Evolutionary conservation across 92 coral and sea anemone genomes (phyloP).

Genomic region (Blastomussa wellsi): DNA sequence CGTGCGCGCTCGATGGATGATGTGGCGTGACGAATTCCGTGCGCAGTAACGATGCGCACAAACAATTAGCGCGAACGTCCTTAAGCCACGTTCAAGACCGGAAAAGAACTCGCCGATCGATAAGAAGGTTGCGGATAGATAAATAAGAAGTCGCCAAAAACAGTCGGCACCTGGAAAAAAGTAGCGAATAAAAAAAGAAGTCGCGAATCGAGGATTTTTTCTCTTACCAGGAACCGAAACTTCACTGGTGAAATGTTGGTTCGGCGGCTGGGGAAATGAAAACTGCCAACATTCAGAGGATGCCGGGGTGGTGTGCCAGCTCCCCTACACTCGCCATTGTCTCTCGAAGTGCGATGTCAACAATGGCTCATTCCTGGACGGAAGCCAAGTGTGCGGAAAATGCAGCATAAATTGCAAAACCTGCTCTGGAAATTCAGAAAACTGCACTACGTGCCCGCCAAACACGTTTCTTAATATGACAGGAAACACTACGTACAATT

Average conservation of each 20-base stretch:
- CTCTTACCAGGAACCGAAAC: constrained; percentile 57
- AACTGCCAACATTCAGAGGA: constrained; percentile 79
- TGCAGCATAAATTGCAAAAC: constrained; percentile 76
- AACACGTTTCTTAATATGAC: constrained; percentile 50
- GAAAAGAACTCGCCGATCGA: too few relatives aligned
- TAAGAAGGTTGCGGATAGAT: too few relatives aligned
- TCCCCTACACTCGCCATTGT: constrained; percentile 67
- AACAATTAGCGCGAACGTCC: too few relatives aligned
- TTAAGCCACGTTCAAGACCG: too few relatives aligned
- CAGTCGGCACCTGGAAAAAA: too few relatives aligned
- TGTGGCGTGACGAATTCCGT: too few relatives aligned
- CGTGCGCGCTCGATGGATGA: too few relatives aligned
- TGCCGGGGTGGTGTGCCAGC: constrained; percentile 75
- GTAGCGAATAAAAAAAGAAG: too few relatives aligned
- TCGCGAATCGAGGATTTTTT: too few relatives aligned
- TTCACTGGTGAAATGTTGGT: constrained; percentile 58
- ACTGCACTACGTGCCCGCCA: constrained; percentile 62
- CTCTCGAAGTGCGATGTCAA: constrained; percentile 24
- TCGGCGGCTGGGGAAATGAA: constrained; percentile 75
- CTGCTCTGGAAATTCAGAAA: constrained; percentile 53
- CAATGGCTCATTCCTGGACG: constrained; percentile 45
- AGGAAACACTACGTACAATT: constrained; percentile 39
- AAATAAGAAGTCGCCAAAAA: too few relatives aligned
- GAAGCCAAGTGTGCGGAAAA: constrained; percentile 51
- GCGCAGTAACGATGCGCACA: too few relatives aligned